Percentiles rank a stretch among this genome's conserved stretches.
Conservation (phyloP, 2,113 vertebrate species). For the Leptosomus discolor region DNA sequence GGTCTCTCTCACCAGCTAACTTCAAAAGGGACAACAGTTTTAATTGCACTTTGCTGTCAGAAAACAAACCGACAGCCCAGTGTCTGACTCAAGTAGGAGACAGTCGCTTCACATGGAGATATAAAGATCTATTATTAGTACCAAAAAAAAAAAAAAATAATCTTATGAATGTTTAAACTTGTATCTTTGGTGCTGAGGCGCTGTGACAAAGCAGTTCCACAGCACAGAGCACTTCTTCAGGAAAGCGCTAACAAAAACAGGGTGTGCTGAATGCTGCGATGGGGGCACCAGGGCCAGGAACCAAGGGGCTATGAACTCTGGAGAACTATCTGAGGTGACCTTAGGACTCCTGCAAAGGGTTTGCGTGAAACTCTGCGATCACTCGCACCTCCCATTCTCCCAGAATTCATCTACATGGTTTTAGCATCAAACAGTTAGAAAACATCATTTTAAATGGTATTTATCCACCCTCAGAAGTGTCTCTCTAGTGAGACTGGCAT, state of each 20-base stretch:
- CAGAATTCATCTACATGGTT: not conserved
- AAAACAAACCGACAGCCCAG: conserved; percentile 3
- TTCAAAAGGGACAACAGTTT: conserved; percentile 32
- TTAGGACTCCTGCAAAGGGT: not conserved
- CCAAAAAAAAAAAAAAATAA: not conserved
- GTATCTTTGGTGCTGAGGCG: not conserved
- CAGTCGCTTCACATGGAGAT: not conserved
- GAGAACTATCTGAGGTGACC: not conserved
- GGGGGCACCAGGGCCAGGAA: accelerated
- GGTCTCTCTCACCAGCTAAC: not conserved
- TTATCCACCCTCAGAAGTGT: not conserved
- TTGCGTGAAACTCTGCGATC: not conserved
- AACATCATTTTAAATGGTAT: not conserved
- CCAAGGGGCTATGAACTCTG: accelerated
- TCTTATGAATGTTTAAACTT: conserved; percentile 1
- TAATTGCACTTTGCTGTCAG: conserved; percentile 33
- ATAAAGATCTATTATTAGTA: not conserved
- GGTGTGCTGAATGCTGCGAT: accelerated
- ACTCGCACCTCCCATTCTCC: accelerated
- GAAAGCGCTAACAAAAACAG: not conserved
- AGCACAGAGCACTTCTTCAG: not conserved
- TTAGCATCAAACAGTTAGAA: not conserved
- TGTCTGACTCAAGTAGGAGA: not conserved
- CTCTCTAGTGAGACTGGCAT: not conserved
- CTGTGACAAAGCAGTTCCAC: not conserved